phyloP scores from a whole-genome alignment of 2,113 vertebrate genomes.

The Embiotoca jacksoni region DNA sequence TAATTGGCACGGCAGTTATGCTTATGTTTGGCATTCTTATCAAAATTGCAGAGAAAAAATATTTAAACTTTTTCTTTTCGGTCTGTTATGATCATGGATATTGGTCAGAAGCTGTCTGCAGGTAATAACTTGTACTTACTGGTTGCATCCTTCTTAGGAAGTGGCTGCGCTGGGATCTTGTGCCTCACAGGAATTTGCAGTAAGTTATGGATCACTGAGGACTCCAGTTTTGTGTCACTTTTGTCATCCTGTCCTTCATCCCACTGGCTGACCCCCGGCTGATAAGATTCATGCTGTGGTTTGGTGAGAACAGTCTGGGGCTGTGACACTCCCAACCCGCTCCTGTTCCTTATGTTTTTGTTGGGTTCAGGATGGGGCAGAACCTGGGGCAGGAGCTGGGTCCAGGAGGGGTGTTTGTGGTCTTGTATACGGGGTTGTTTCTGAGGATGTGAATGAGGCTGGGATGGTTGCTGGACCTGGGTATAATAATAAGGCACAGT shows the following conservation, averaged over 20 bases:
- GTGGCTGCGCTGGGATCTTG: slow-evolving; percentile 46
- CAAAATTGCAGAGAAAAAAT: too few species aligned
- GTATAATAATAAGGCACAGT: not conserved
- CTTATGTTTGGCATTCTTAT: too few species aligned
- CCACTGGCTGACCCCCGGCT: not conserved
- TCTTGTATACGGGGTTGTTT: slow-evolving; percentile 5
- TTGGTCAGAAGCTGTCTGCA: too few species aligned
- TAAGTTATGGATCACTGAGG: slow-evolving; percentile 23
- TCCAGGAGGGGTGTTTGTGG: not conserved
- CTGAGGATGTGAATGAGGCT: not conserved
- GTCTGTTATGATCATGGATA: too few species aligned
- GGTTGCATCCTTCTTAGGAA: slow-evolving; percentile 49
- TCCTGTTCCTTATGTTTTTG: slow-evolving; percentile 16
- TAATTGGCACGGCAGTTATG: too few species aligned
- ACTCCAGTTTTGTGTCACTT: slow-evolving; percentile 2
- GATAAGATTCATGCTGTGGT: not conserved
- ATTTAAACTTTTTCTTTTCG: too few species aligned
- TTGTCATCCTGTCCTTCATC: slow-evolving; percentile 27
- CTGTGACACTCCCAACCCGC: not conserved
- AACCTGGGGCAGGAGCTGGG: not conserved
- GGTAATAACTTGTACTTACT: slow-evolving; percentile 56
- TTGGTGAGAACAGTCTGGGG: not conserved
- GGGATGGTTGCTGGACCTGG: slow-evolving; percentile 10
- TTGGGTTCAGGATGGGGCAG: slow-evolving; percentile 3
- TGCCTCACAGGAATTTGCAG: slow-evolving; percentile 50